Evolutionary conservation across 1,140 invertebrate species (phyloP), one percentile per base, ranked within the genome.

Genomic region (Belonocnema kinseyi): DNA sequence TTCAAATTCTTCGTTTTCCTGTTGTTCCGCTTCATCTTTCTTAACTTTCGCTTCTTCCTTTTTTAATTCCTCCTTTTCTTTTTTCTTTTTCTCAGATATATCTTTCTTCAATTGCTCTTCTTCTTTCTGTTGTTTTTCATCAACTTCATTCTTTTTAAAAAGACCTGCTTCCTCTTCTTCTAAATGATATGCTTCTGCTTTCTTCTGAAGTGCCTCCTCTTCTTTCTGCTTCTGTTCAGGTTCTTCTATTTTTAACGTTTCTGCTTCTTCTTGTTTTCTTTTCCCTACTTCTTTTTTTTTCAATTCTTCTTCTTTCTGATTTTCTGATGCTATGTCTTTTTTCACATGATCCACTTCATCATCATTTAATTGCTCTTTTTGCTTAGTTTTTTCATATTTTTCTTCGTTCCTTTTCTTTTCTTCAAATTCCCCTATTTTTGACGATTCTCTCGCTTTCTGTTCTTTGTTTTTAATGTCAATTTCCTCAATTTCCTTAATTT

Each of bases 31-130:
- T 66, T 66, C 61, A 71, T 75, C 66, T 76, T 81, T 1, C 74
- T 74, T 26, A 26, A 2, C 21, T 26, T 26, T 3, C 1, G 21
- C 80, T 58, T 82, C 53, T 58, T 76, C 70, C 26, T 82, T 74
- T 79, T 71, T 72, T 5, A 76, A 21, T 33, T 58, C 61, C 76
- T 78, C 81, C 21, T 72, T 56, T 85, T 70, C 74, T 77, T 79
- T 78, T 80, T 72, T 82, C 81, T 82, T 77, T 80, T 78, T 80
- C 3, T 26, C 26, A 26, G 26, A 26, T 26, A 26, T 3, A 26
- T 86, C 76, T 77, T 83, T 81, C 66, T 83, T 58, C 72, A 73
- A 61, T 75, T 74, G 16, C 54, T 76, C 51, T 50, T 70, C 52
- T 14, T 51, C 70, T 58, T 76, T 2, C 21, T 26, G 72, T 58